These are phyloP conservation scores for Pteropus alecto DNA, from an alignment of 2,113 vertebrate genomes.

Conservation along the genomic window DNA sequence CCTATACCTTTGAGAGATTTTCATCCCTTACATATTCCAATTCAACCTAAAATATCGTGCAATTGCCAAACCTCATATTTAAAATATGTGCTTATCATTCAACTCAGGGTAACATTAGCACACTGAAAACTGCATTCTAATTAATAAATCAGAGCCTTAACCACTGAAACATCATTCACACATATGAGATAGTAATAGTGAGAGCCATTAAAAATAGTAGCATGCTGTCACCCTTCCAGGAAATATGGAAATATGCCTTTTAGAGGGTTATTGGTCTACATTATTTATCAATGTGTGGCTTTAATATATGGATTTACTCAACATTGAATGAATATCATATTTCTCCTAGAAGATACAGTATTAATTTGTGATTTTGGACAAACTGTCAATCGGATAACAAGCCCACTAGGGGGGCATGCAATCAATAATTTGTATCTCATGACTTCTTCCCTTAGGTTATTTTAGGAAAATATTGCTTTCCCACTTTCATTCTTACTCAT, in stretches of 20 bases:
- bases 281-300: constrained; percentile 78
- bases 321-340: constrained; percentile 74
- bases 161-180: constrained; percentile 66
- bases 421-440: constrained; percentile 71
- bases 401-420: constrained; percentile 48
- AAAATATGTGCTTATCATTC: constrained; percentile 75
- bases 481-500: neutral
- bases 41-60: constrained; percentile 64
- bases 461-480: constrained; percentile 55
- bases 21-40: constrained; percentile 61
- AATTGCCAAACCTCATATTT: constrained; percentile 69
- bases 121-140: constrained; percentile 70
- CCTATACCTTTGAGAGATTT: constrained; percentile 67
- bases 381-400: constrained; percentile 72
- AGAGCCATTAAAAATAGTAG: constrained; percentile 66
- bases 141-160: constrained; percentile 77
- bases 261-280: constrained; percentile 68
- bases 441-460: constrained; percentile 62
- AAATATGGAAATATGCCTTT: constrained; percentile 75
- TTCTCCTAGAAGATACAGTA: constrained; percentile 66
- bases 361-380: constrained; percentile 70
- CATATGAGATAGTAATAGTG: constrained; percentile 56
- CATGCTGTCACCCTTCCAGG: constrained; percentile 69
- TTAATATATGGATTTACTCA: constrained; percentile 75
- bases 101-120: constrained; percentile 62